Conservation (phyloP, 2,797 vertebrate species). For the Schizopygopsis pylzovi region DNA sequence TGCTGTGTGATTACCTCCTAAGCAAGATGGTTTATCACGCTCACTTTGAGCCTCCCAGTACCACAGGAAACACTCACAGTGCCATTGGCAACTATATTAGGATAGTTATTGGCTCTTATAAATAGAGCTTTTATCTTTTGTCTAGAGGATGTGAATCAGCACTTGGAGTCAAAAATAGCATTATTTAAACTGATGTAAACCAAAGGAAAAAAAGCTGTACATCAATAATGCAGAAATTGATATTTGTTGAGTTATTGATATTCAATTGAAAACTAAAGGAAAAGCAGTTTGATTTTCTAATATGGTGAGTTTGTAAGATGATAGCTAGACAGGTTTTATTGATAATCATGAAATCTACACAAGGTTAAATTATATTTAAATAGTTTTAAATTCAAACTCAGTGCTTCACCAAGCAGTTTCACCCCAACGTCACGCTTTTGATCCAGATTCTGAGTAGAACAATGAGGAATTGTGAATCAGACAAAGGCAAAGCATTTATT, state of each 20-base stretch:
- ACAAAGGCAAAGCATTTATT: constrained; percentile 51
- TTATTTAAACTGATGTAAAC: constrained; percentile 1
- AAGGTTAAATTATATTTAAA: background rate
- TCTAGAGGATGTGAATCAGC: constrained; percentile 32
- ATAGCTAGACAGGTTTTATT: background rate
- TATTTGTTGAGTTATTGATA: background rate
- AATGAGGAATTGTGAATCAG: constrained; percentile 47
- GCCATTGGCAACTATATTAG: background rate
- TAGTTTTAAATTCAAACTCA: constrained; percentile 1
- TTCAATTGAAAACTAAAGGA: background rate
- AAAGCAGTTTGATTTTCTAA: background rate
- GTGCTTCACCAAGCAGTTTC: background rate
- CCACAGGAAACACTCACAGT: constrained; percentile 43
- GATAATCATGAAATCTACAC: background rate
- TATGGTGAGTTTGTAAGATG: background rate
- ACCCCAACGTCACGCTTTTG: constrained; percentile 24
- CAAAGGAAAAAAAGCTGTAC: background rate
- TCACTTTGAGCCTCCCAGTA: constrained; percentile 43
- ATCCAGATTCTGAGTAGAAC: constrained; percentile 31
- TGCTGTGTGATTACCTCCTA: background rate
- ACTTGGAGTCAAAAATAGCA: background rate
- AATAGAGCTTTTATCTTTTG: constrained; percentile 31
- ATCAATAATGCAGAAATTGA: background rate
- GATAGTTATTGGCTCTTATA: constrained; percentile 50
- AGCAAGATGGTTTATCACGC: constrained; percentile 43